Base-by-base conservation (phyloP, 1,140 invertebrate genomes). In the Lasioglossum albipes region DNA sequence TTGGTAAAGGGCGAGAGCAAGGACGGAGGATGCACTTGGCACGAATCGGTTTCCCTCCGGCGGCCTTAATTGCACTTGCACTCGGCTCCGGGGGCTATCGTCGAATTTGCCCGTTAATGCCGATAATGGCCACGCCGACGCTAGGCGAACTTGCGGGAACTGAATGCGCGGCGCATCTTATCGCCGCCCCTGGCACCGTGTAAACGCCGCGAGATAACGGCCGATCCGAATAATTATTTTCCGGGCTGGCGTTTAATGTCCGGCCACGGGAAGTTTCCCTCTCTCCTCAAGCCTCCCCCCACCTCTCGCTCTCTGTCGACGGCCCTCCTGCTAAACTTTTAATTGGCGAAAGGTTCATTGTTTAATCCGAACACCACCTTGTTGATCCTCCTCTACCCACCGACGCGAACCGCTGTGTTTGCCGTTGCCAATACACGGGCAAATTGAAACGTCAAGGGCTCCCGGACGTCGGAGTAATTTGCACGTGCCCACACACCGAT, bases 81-180 rank as follows among this genome's bases (percentile, higher is more conserved):
- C 83, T 66, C 42, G 64, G 67, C 65, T 66, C 64, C 66, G 54
- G 67, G 6, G 68, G 84, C 83, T 54, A 79, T 83, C 84, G 81
- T 83, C 84, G 83, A 83, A 85, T 83, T 77, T 71, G 66, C 59
- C 64, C 83, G 80, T 83, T 85, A 86, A 86, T 76, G 76, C 70
- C 74, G 85, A 83, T 86, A 86, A 86, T 86, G 83, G 83, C 71
- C 65, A 83, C 75, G 61, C 57, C 59, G 71, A 81, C 71, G 73
- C 71, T 71, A 13, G 41, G 16, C 64, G 20, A 85, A 79, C 75
- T 86, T 79, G 70, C 62, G n/a, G 68, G 68, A 57, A 75, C 54
- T 69, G 68, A 70, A 70, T 45, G 36, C 49, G 22, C 42, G 27
- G 31, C 31, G 66, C 74, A n/a, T 81, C 79, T 85, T 84, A 81